Percentiles rank a stretch among this genome's conserved stretches.
Evolutionary conservation across 1,140 invertebrate genomes (phyloP).

Genomic region (Drosophila mayri): DNA sequence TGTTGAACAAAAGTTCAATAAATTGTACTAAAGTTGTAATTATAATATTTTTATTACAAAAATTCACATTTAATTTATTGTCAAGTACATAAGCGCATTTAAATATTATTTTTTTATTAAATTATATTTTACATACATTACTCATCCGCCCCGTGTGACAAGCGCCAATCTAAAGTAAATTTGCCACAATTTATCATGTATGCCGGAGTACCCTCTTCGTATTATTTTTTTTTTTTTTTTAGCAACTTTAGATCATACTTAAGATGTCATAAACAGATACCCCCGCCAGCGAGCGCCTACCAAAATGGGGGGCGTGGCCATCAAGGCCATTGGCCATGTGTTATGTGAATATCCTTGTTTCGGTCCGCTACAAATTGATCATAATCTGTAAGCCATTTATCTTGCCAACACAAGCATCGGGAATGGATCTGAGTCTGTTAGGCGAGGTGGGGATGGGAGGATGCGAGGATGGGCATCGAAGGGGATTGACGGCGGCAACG

Average conservation of each 20-base stretch:
- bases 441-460: neutral
- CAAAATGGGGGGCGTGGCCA: slow-evolving; percentile 57
- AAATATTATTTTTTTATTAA: neutral
- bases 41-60: neutral
- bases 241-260: slow-evolving; percentile 50
- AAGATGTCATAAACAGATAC: slow-evolving; percentile 78
- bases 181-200: slow-evolving; percentile 63
- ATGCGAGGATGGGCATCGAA: neutral
- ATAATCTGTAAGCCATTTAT: slow-evolving; percentile 81
- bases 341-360: slow-evolving; percentile 42
- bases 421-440: slow-evolving; percentile 43
- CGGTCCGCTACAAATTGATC: slow-evolving; percentile 77
- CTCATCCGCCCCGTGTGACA: slow-evolving; percentile 41
- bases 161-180: slow-evolving; percentile 55
- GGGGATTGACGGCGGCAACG: slow-evolving; percentile 28
- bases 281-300: slow-evolving; percentile 26
- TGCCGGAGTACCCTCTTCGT: slow-evolving; percentile 28
- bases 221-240: slow-evolving; percentile 19
- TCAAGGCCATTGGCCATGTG: slow-evolving; percentile 52
- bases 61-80: neutral
- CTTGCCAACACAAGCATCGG: slow-evolving; percentile 50
- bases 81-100: too few relatives aligned
- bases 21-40: neutral
- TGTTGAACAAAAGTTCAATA: neutral
- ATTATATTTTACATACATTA: slow-evolving; percentile 8